Evolutionary conservation across 2,113 vertebrate species (phyloP).

Genomic region (Colaptes auratus): DNA sequence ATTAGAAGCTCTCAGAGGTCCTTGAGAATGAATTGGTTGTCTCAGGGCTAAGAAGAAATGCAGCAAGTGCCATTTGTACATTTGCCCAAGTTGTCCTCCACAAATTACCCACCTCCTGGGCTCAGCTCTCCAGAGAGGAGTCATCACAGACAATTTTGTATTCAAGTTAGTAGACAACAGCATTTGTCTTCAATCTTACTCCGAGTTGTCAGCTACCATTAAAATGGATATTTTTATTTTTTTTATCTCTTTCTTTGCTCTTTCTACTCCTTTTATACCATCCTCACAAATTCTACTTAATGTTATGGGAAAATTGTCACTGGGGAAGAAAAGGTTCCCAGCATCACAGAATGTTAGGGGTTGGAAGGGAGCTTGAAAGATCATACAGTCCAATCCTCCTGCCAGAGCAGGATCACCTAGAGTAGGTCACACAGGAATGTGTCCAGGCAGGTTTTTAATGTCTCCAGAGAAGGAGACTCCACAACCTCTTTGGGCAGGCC

Average conservation of each 20-base stretch:
- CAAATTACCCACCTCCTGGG: not conserved
- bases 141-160: not conserved
- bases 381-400: too few species aligned
- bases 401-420: too few species aligned
- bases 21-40: not conserved
- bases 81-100: not conserved
- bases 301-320: slow-evolving; percentile 46
- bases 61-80: not conserved
- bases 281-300: slow-evolving; percentile 53
- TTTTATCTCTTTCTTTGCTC: not conserved
- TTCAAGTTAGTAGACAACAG: not conserved
- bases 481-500: too few species aligned
- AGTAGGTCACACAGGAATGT: too few species aligned
- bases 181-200: slow-evolving; percentile 20
- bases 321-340: slow-evolving; percentile 52
- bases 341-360: not conserved
- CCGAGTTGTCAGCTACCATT: slow-evolving; percentile 27
- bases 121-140: not conserved
- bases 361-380: too few species aligned
- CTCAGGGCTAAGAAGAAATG: not conserved
- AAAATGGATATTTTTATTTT: slow-evolving; percentile 10
- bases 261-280: not conserved
- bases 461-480: too few species aligned
- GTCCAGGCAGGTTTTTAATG: too few species aligned
- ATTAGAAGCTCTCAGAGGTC: not conserved